phyloP scores from a whole-genome alignment of 2,888 invertebrate genomes.

The Macrophya alboannulata region DNA sequence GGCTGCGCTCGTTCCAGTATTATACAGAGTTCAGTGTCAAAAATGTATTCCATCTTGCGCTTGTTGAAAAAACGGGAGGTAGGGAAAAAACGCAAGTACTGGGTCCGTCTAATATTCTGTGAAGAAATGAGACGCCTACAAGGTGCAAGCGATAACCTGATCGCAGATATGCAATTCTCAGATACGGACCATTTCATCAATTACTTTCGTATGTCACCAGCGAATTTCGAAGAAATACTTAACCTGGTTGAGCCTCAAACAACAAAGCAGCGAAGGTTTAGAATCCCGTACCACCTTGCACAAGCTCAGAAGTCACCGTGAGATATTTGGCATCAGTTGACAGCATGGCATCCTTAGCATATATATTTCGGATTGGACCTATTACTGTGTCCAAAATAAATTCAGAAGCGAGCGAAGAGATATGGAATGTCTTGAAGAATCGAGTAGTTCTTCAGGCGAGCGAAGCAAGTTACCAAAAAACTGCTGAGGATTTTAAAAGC shows the following conservation, averaged over 20 bases:
- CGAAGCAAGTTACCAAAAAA: slow-evolving; percentile 54
- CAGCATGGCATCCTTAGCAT: slow-evolving; percentile 58
- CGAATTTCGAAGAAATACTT: slow-evolving; percentile 41
- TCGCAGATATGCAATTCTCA: slow-evolving; percentile 50
- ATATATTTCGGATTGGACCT: slow-evolving; percentile 56
- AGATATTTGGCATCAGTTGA: slow-evolving; percentile 60
- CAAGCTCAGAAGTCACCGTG: slow-evolving; percentile 59
- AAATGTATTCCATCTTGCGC: background rate
- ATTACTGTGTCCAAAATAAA: slow-evolving; percentile 59
- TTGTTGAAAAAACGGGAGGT: background rate
- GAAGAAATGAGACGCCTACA: slow-evolving; percentile 58
- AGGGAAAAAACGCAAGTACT: slow-evolving; percentile 57
- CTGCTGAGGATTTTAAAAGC: slow-evolving; percentile 57
- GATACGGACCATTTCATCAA: slow-evolving; percentile 47
- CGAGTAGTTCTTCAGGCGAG: slow-evolving; percentile 45
- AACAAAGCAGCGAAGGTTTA: background rate
- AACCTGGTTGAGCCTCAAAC: slow-evolving; percentile 27
- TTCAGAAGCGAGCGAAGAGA: slow-evolving; percentile 56
- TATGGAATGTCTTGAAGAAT: slow-evolving; percentile 57
- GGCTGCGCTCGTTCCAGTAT: too few relatives aligned
- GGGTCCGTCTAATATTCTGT: slow-evolving; percentile 64
- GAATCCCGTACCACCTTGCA: slow-evolving; percentile 40
- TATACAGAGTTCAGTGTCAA: too few relatives aligned
- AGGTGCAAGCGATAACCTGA: slow-evolving; percentile 64
- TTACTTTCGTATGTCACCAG: slow-evolving; percentile 46